Evolutionary conservation across 2,113 vertebrate species (phyloP).

Genomic region (Potamarius usumacintae): DNA sequence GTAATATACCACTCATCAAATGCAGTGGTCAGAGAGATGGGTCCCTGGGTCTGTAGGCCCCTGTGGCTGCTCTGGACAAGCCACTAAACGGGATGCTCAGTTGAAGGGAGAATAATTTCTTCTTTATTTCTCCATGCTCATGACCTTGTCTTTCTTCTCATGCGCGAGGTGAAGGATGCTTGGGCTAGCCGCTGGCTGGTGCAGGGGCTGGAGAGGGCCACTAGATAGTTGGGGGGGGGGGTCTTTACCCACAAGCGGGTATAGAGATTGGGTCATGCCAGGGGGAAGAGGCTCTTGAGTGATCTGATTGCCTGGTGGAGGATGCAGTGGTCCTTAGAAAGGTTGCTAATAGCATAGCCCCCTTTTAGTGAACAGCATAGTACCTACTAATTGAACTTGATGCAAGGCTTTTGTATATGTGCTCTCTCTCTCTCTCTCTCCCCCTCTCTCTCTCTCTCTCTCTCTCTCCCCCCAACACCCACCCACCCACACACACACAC

Average conservation of each 20-base stretch:
- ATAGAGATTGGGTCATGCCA: constrained; percentile 48
- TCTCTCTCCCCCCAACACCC: not conserved
- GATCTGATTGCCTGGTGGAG: constrained; percentile 70
- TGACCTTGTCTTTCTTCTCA: constrained; percentile 57
- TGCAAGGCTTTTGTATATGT: constrained; percentile 57
- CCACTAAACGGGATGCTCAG: constrained; percentile 79
- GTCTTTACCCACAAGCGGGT: constrained; percentile 48
- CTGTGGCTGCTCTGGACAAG: constrained; percentile 71
- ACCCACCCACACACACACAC: no score
- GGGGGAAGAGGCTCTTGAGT: constrained; percentile 69
- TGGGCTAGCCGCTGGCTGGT: constrained; percentile 50
- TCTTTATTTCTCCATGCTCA: constrained; percentile 50
- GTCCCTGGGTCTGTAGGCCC: constrained; percentile 59
- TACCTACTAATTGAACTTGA: constrained; percentile 57
- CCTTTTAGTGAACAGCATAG: constrained; percentile 63
- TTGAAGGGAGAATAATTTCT: constrained; percentile 66
- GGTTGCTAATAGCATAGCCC: constrained; percentile 72
- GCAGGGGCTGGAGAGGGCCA: constrained; percentile 48
- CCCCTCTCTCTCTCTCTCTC: no score
- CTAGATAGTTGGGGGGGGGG: constrained; percentile 42
- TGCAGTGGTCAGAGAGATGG: constrained; percentile 74
- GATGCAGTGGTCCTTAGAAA: constrained; percentile 63
- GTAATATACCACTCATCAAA: constrained; percentile 70
- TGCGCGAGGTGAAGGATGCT: constrained; percentile 43
- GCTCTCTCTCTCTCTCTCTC: constrained; percentile 1